Evolutionary conservation across 2,888 invertebrate genomes (phyloP).

Genomic region (Orgyia antiqua): DNA sequence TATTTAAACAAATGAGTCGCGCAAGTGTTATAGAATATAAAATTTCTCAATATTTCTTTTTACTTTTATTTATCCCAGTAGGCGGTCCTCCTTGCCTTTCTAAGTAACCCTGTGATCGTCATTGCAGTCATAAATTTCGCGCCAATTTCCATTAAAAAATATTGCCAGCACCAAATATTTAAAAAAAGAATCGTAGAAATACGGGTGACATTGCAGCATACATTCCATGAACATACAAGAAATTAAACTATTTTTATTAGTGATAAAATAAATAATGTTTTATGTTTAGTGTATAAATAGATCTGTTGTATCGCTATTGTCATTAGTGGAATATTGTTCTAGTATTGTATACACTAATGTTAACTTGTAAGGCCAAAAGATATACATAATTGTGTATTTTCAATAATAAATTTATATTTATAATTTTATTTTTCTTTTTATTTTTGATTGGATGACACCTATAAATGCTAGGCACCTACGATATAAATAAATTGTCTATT

Average conservation of each 20-base stretch:
- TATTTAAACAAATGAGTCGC: too few relatives aligned
- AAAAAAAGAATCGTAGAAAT: conserved; percentile 16
- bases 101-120: too few relatives aligned
- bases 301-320: conserved; percentile 70
- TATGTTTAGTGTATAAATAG: conserved; percentile 52
- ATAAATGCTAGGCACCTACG: too few relatives aligned
- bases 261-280: conserved; percentile 30
- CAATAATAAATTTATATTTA: conserved; percentile 71
- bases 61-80: too few relatives aligned
- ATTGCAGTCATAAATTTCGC: background rate
- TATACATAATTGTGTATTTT: conserved; percentile 76
- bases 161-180: conserved; percentile 19
- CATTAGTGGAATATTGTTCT: conserved; percentile 61
- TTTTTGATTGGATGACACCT: too few relatives aligned
- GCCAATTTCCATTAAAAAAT: conserved; percentile 1
- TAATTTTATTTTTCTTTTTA: conserved; percentile 16
- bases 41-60: too few relatives aligned
- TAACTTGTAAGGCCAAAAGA: conserved; percentile 70
- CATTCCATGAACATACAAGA: conserved; percentile 58
- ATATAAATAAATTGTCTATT: too few relatives aligned
- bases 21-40: too few relatives aligned
- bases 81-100: too few relatives aligned
- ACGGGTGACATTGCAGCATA: conserved; percentile 65
- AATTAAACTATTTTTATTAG: conserved; percentile 49
- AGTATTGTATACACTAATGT: conserved; percentile 70